These are phyloP conservation scores for Trichogramma evanescens DNA, from an alignment of 2,888 invertebrate genomes.

Conservation along the genomic window DNA sequence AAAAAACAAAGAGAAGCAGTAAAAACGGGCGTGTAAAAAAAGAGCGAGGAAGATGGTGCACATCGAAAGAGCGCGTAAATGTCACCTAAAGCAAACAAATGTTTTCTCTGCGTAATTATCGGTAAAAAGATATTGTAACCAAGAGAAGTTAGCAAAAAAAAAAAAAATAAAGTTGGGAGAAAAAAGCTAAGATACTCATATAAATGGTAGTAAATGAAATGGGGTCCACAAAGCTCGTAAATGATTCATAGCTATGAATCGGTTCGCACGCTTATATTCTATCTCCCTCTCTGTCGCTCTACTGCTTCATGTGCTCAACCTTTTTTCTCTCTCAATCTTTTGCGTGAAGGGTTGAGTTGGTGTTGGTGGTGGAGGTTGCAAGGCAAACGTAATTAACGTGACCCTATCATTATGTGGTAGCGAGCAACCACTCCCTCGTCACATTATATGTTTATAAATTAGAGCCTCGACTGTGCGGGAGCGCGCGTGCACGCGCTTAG, in stretches of 20 bases:
- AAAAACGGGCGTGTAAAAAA: background rate
- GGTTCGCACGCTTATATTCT: slow-evolving; percentile 21
- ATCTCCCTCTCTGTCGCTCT: slow-evolving; percentile 5
- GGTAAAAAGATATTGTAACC: background rate
- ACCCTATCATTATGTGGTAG: slow-evolving; percentile 49
- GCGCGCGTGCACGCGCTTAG: background rate
- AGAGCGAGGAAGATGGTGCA: background rate
- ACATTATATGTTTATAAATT: slow-evolving; percentile 50
- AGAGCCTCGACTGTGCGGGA: slow-evolving; percentile 29
- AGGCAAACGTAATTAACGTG: slow-evolving; percentile 47
- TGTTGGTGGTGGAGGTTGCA: slow-evolving; percentile 24
- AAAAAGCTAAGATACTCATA: background rate
- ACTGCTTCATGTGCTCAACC: background rate
- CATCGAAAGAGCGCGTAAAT: slow-evolving; percentile 13
- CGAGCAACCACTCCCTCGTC: slow-evolving; percentile 47
- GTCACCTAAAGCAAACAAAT: slow-evolving; percentile 17
- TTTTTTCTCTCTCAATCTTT: background rate
- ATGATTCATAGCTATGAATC: slow-evolving; percentile 21
- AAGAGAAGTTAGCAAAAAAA: background rate
- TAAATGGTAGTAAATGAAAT: no score
- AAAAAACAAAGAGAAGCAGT: slow-evolving; percentile 9
- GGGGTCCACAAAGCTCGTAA: background rate
- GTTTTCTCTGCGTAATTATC: slow-evolving; percentile 13
- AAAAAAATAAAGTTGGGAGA: background rate
- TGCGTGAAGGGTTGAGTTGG: background rate